phyloP scores from a whole-genome alignment of 1,140 invertebrate genomes.

The Alviniconcha marisindica region DNA sequence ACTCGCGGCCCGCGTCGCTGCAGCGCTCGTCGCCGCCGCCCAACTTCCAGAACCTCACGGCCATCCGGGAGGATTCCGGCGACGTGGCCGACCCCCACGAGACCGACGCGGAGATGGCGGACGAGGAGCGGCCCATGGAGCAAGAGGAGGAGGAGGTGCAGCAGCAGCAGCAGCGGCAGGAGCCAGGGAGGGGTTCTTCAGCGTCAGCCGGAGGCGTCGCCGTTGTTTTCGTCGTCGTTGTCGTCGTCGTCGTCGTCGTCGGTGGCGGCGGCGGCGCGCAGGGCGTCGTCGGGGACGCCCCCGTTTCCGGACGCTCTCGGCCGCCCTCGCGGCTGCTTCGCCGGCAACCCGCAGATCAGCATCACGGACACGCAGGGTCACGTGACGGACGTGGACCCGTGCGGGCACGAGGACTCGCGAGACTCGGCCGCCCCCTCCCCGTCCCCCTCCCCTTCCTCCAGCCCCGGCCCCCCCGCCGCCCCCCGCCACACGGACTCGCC shows the following conservation, averaged over 20 bases:
- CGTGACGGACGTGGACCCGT: conserved; percentile 83
- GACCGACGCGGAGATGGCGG: conserved; percentile 50
- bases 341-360: conserved; percentile 87
- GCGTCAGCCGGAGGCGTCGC: not conserved
- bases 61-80: conserved; percentile 85
- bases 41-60: conserved; percentile 83
- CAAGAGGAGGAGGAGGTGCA: conserved; percentile 47
- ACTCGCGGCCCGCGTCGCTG: conserved; percentile 39
- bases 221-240: too few relatives aligned
- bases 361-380: conserved; percentile 87
- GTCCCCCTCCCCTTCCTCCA: conserved; percentile 21
- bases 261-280: not conserved
- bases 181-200: conserved; percentile 39
- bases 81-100: conserved; percentile 52
- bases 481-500: conserved; percentile 10
- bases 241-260: too few relatives aligned
- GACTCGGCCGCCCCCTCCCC: conserved; percentile 32
- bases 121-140: conserved; percentile 72
- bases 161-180: conserved; percentile 21
- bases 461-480: not conserved
- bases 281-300: not conserved
- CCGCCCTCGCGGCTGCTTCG: conserved; percentile 48
- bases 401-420: conserved; percentile 80
- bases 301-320: not conserved
- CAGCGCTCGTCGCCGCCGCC: conserved; percentile 67